Evolutionary conservation across 2,888 invertebrate genomes (phyloP).

Genomic region (Pseudococcus longispinus): DNA sequence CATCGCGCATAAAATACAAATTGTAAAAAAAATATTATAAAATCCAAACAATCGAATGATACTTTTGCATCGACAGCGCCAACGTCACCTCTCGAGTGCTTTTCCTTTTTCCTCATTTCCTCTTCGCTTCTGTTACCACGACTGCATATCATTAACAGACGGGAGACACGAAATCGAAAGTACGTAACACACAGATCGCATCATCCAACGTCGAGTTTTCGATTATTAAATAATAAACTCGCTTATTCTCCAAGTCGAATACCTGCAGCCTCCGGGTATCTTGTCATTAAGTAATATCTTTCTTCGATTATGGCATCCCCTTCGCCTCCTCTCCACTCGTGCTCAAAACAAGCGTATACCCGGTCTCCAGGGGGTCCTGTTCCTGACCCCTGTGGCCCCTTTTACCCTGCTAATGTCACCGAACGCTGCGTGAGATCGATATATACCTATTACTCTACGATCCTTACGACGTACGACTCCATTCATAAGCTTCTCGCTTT

Average conservation of each 20-base stretch:
- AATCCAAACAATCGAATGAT: background rate
- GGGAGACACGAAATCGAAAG: background rate
- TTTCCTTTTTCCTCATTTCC: background rate
- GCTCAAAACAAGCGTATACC: background rate
- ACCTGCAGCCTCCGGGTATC: background rate
- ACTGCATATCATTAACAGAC: background rate
- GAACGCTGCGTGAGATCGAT: background rate
- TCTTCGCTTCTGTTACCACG: background rate
- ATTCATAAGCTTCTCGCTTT: background rate
- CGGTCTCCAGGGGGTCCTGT: background rate
- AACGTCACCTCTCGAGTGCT: background rate
- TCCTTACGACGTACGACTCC: background rate
- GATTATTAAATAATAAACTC: slow-evolving; percentile 7
- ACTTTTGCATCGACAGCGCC: background rate
- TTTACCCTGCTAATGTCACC: background rate
- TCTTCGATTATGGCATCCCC: background rate
- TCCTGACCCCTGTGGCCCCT: background rate
- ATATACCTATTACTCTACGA: background rate
- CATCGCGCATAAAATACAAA: background rate
- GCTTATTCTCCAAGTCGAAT: background rate
- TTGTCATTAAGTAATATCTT: slow-evolving; percentile 3
- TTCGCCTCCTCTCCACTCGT: background rate
- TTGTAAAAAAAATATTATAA: background rate
- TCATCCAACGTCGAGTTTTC: background rate
- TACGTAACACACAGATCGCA: background rate